Percentiles rank a stretch among this genome's conserved stretches.
Evolutionary conservation across 2,888 invertebrate species (phyloP).

Genomic region (Lasioglossum zephyrum): DNA sequence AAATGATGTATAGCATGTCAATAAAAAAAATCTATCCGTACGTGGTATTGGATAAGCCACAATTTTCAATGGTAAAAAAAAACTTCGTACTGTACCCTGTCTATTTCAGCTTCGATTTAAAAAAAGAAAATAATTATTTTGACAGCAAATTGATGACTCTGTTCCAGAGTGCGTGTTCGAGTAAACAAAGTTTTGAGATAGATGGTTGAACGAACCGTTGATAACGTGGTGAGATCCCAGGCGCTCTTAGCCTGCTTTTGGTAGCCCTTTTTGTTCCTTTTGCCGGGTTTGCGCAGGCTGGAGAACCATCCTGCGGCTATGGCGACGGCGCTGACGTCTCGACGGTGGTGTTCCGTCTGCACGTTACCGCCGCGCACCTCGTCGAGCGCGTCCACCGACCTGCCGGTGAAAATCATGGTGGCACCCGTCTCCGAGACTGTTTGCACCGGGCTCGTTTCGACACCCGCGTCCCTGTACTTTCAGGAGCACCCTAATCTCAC

Average conservation of each 20-base stretch:
- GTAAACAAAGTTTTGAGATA: background rate
- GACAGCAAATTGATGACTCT: no score
- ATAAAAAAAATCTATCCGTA: no score
- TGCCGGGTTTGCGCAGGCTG: conserved; percentile 89
- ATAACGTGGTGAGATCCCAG: conserved; percentile 87
- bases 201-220: conserved; percentile 85
- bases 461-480: conserved; percentile 11
- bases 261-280: conserved; percentile 77
- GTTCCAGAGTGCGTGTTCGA: background rate
- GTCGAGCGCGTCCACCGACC: conserved; percentile 80
- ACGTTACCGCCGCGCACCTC: conserved; percentile 72
- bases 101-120: no score
- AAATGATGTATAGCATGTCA: no score
- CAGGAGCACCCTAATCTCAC: conserved; percentile 46
- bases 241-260: conserved; percentile 84
- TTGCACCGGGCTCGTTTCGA: conserved; percentile 22
- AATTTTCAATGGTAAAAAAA: no score
- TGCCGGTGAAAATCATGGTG: conserved; percentile 81
- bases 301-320: conserved; percentile 92
- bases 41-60: no score
- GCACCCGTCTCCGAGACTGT: conserved; percentile 27
- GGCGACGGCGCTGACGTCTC: conserved; percentile 77
- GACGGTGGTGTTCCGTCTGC: conserved; percentile 65
- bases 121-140: no score
- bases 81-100: no score